Evolutionary conservation across 2,113 vertebrate species (phyloP).

Genomic region (Gadus chalcogrammus): DNA sequence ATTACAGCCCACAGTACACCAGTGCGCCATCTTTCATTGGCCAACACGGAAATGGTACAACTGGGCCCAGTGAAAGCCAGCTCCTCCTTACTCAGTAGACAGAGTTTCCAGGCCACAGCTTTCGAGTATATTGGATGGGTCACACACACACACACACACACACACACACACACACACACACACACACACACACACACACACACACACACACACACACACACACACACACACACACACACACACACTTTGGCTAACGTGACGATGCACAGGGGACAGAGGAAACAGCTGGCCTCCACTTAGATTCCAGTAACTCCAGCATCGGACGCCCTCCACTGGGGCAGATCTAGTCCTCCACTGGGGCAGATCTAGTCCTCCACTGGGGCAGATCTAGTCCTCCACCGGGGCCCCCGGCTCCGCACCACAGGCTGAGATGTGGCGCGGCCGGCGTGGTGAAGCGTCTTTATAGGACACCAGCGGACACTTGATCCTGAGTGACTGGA

Average conservation of each 20-base stretch:
- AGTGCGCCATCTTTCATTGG: not conserved
- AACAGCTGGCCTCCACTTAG: not conserved
- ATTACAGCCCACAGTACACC: slow-evolving; percentile 31
- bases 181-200: too few relatives aligned
- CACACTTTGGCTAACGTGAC: not conserved
- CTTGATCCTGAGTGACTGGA: not conserved
- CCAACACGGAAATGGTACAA: not conserved
- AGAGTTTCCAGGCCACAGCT: not conserved
- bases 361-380: too few relatives aligned
- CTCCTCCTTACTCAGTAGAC: not conserved
- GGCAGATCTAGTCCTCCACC: too few relatives aligned
- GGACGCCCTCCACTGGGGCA: not conserved
- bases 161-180: too few relatives aligned
- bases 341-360: too few relatives aligned
- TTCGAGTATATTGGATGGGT: too few relatives aligned
- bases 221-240: too few relatives aligned
- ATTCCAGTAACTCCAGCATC: not conserved
- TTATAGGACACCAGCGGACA: too few relatives aligned
- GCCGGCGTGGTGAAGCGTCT: not conserved
- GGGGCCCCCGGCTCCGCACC: too few relatives aligned
- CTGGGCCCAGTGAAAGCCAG: not conserved
- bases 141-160: too few relatives aligned
- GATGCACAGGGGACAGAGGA: not conserved
- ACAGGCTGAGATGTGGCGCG: too few relatives aligned
- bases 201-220: too few relatives aligned